Percentiles rank a stretch among this genome's conserved stretches.
These are phyloP conservation scores for Ceriagrion tenellum DNA, from an alignment of 2,888 invertebrate genomes.

Conservation along the genomic window DNA sequence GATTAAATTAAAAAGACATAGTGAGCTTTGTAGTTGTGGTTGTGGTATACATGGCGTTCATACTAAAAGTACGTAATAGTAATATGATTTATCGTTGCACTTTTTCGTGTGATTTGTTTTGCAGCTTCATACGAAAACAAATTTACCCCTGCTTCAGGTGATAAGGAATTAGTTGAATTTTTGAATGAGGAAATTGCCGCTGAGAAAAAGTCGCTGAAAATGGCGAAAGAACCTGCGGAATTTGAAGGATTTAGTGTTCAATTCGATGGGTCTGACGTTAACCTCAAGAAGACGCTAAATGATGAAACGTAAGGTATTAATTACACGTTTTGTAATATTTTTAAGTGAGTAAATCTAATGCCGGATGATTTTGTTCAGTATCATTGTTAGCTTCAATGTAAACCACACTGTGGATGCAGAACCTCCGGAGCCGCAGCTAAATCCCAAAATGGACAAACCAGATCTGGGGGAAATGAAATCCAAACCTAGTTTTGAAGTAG, in stretches of 20 bases:
- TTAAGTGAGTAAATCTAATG: background rate
- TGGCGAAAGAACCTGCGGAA: constrained; percentile 87
- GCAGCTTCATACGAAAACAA: background rate
- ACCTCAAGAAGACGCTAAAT: constrained; percentile 85
- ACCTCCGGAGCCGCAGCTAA: constrained; percentile 82
- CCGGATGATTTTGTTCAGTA: constrained; percentile 78
- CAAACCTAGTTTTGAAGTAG: constrained; percentile 94
- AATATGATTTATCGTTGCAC: background rate
- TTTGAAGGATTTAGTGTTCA: constrained; percentile 91
- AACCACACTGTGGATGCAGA: constrained; percentile 97
- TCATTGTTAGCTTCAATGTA: constrained; percentile 92
- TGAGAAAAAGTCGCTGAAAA: constrained; percentile 92
- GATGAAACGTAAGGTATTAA: constrained; percentile 84
- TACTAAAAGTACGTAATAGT: constrained; percentile 83
- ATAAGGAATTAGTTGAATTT: constrained; percentile 93
- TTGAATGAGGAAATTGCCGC: constrained; percentile 95
- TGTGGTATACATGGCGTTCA: constrained; percentile 84
- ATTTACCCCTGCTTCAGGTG: constrained; percentile 81
- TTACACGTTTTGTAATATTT: constrained; percentile 53
- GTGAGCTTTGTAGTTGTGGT: constrained; percentile 84
- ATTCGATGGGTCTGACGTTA: constrained; percentile 91
- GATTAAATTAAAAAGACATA: constrained; percentile 80
- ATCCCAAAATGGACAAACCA: constrained; percentile 84
- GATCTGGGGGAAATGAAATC: constrained; percentile 92
- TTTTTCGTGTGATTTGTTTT: background rate